These are phyloP conservation scores for Lasioglossum baleicum DNA, from an alignment of 1,140 invertebrate genomes.

Conservation along the genomic window DNA sequence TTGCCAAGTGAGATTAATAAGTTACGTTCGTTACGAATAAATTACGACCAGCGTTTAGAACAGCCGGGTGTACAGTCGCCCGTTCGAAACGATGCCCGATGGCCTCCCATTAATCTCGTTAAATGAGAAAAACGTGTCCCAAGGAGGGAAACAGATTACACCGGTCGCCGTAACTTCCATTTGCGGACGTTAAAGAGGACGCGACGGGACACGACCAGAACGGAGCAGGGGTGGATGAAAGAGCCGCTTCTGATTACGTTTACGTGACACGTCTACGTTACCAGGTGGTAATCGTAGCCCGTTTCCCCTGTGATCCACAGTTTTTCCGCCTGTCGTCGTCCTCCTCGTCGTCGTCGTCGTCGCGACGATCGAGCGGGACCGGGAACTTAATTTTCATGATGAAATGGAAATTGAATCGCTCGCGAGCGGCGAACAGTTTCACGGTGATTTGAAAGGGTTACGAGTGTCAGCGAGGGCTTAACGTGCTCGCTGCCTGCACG, in stretches of 20 bases:
- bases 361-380: not conserved
- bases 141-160: slow-evolving; percentile 11
- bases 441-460: not conserved
- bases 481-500: too few relatives aligned
- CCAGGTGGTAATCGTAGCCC: slow-evolving; percentile 16
- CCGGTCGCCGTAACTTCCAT: not conserved
- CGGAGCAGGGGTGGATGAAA: not conserved
- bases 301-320: not conserved
- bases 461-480: too few relatives aligned
- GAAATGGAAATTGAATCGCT: not conserved
- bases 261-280: slow-evolving; percentile 22
- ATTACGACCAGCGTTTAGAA: not conserved
- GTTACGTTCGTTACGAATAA: not conserved
- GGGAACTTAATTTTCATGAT: not conserved
- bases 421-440: not conserved
- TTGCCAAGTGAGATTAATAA: slow-evolving; percentile 1
- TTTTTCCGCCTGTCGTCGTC: not conserved
- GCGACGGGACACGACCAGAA: not conserved
- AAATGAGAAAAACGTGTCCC: slow-evolving; percentile 15
- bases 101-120: slow-evolving; percentile 6
- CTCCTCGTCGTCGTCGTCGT: too few relatives aligned
- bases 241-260: slow-evolving; percentile 25
- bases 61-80: not conserved
- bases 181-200: not conserved
- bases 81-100: not conserved